phyloP scores from a whole-genome alignment of 2,797 vertebrate genomes.

The Oophaga sylvatica region DNA sequence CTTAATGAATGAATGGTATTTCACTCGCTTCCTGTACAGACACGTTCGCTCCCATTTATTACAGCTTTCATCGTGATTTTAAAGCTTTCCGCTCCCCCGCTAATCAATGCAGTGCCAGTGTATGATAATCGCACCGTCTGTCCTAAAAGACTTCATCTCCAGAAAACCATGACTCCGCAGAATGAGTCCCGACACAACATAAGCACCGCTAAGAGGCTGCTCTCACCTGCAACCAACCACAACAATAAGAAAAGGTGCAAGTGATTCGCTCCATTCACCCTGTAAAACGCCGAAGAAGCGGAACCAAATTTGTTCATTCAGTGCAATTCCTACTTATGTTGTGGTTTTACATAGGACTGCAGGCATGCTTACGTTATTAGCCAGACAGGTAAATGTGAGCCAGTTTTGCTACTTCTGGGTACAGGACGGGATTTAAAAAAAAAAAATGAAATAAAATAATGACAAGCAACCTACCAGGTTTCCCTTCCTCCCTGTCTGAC shows the following conservation, averaged over 20 bases:
- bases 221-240: background rate
- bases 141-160: background rate
- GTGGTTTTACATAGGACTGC: background rate
- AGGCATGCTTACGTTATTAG: background rate
- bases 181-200: background rate
- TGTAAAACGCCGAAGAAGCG: background rate
- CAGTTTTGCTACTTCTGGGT: background rate
- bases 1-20: constrained; percentile 13
- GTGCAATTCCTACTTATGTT: background rate
- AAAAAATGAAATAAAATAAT: background rate
- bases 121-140: background rate
- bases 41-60: background rate
- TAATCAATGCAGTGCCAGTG: background rate
- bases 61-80: background rate
- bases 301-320: background rate
- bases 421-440: background rate
- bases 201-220: background rate
- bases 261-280: background rate
- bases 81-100: constrained; percentile 1
- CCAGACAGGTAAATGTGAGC: no score
- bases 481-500: constrained; percentile 75
- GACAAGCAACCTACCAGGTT: constrained; percentile 72
- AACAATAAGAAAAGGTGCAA: background rate
- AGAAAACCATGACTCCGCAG: constrained; percentile 3
- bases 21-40: background rate